Percentiles rank a stretch among this genome's conserved stretches.
Conservation (phyloP, 2,888 invertebrate species). For the Camptogramma bilineatum region DNA sequence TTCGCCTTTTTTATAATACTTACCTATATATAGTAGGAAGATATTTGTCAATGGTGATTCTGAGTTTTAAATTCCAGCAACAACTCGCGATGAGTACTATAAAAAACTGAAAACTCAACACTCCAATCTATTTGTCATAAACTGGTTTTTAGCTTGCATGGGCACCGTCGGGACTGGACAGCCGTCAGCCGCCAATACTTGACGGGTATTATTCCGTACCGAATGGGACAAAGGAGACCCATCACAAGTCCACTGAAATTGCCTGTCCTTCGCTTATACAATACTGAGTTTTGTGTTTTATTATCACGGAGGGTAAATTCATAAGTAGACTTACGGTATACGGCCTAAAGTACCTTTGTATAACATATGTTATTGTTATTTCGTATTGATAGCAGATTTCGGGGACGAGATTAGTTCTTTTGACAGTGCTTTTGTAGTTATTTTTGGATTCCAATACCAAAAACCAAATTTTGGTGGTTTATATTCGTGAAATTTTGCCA, state of each 20-base stretch:
- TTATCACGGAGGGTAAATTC: constrained; percentile 18
- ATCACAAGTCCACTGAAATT: constrained; percentile 30
- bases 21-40: too few relatives aligned
- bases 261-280: constrained; percentile 25
- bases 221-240: constrained; percentile 32
- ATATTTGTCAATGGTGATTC: too few relatives aligned
- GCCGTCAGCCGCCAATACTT: constrained; percentile 29
- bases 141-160: constrained; percentile 25
- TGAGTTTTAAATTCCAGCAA: too few relatives aligned
- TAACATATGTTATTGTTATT: background rate
- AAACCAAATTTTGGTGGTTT: background rate
- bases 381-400: background rate
- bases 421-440: background rate
- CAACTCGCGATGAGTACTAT: background rate
- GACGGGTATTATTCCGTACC: constrained; percentile 27
- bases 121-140: constrained; percentile 21
- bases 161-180: constrained; percentile 18
- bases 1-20: too few relatives aligned
- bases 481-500: too few relatives aligned
- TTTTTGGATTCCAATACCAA: background rate
- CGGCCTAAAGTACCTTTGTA: background rate
- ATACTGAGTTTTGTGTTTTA: constrained; percentile 28
- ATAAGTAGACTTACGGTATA: constrained; percentile 6
- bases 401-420: background rate
- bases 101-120: background rate